phyloP scores from a whole-genome alignment of 2,888 invertebrate genomes.

The Harpalus rubripes region DNA sequence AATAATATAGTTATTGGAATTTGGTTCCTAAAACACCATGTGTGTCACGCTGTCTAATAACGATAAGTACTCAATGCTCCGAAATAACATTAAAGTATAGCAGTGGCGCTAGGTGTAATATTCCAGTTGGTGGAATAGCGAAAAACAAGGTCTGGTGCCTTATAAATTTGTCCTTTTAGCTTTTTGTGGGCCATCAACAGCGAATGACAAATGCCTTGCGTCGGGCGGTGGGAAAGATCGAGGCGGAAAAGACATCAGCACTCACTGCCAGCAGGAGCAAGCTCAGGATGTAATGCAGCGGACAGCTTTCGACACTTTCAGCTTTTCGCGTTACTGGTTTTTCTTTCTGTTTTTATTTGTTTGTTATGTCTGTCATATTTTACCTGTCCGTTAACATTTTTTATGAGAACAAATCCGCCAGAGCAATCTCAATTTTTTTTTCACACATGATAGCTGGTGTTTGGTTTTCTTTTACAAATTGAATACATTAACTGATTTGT shows the following conservation, averaged over 20 bases:
- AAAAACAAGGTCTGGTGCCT: neutral
- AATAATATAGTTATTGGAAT: too few relatives aligned
- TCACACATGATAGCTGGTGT: constrained; percentile 31
- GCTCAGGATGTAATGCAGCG: constrained; percentile 24
- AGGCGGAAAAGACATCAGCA: constrained; percentile 6
- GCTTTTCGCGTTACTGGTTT: constrained; percentile 52
- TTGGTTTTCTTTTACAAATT: constrained; percentile 37
- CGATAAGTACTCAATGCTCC: too few relatives aligned
- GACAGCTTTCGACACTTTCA: constrained; percentile 63
- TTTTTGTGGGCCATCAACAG: neutral
- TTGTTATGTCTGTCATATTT: constrained; percentile 64
- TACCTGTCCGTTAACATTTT: constrained; percentile 58
- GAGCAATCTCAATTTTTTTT: constrained; percentile 27
- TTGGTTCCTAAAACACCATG: too few relatives aligned
- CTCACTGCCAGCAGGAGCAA: neutral
- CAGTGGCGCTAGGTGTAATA: neutral
- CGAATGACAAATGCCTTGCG: neutral
- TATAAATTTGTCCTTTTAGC: constrained; percentile 6
- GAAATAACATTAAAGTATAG: too few relatives aligned
- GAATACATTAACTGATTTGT: constrained; percentile 24
- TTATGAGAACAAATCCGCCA: constrained; percentile 53
- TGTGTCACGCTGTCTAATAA: too few relatives aligned
- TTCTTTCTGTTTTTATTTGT: constrained; percentile 60
- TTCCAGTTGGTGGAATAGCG: neutral
- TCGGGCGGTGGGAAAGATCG: neutral